Evolutionary conservation across 2,888 invertebrate genomes (phyloP).

Genomic region (Diarsia brunnea): DNA sequence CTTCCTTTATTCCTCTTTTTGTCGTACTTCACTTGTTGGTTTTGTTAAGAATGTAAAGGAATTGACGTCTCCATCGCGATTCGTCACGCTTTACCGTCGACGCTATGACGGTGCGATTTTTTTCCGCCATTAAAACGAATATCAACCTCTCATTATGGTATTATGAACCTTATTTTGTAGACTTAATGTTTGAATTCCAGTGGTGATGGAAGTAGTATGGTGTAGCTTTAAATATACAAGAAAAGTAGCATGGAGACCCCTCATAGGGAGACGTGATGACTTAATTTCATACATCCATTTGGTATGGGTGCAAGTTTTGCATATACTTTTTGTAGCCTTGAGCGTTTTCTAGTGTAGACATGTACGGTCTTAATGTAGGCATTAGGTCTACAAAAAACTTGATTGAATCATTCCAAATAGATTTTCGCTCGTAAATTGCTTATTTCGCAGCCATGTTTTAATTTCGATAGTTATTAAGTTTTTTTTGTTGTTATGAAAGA

Average conservation of each 20-base stretch:
- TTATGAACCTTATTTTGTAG: constrained; percentile 28
- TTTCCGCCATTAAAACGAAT: constrained; percentile 78
- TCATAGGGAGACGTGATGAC: constrained; percentile 85
- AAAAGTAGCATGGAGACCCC: constrained; percentile 79
- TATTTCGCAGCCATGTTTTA: constrained; percentile 53
- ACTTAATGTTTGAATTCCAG: constrained; percentile 53
- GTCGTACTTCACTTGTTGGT: constrained; percentile 86
- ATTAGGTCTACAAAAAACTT: constrained; percentile 47
- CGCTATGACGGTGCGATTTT: constrained; percentile 87
- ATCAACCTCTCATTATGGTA: constrained; percentile 32
- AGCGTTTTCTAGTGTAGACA: constrained; percentile 53
- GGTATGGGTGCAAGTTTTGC: constrained; percentile 81
- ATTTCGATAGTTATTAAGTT: constrained; percentile 51
- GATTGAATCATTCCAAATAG: constrained; percentile 51
- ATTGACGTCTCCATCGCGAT: constrained; percentile 87
- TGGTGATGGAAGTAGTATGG: constrained; percentile 42
- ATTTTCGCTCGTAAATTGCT: constrained; percentile 54
- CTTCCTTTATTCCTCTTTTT: constrained; percentile 70
- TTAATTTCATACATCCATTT: constrained; percentile 85
- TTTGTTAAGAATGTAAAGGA: constrained; percentile 86
- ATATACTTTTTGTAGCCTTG: constrained; percentile 63
- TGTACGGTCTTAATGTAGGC: constrained; percentile 37
- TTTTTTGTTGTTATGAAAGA: constrained; percentile 41
- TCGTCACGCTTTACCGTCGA: constrained; percentile 85
- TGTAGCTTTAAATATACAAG: constrained; percentile 73